Base-by-base conservation (phyloP, 2,888 invertebrate genomes). In the Coleophora deauratella region DNA sequence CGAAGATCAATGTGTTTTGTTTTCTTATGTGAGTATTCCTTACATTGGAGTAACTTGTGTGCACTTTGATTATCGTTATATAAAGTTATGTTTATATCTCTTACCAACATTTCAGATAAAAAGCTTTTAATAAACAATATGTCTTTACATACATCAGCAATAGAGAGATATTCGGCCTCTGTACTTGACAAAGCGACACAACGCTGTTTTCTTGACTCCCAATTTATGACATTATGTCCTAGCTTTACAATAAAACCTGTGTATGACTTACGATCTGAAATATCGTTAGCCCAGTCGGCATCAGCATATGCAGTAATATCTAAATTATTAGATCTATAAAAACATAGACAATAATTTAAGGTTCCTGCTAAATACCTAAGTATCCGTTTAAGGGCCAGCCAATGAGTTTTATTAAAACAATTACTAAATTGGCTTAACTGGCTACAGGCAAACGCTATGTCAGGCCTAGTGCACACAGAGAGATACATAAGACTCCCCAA, bases 401-500 rank as follows among this genome's bases (percentile, higher is more conserved):
- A 51, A 32, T 51, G 54, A 31, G 4, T 38, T 27, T 43, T 13
- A 43, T 37, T n/a, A n/a, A n/a, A n/a, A n/a, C n/a, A n/a, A n/a
- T n/a, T n/a, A n/a, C n/a, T n/a, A n/a, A n/a, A n/a, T n/a, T n/a
- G n/a, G n/a, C n/a, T n/a, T n/a, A n/a, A n/a, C n/a, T n/a, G n/a
- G n/a, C n/a, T n/a, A n/a, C 33, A 46, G 21, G 46, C 31, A 47
- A 36, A 48, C 1, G 47, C 36, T 13, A 51, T 54, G 12, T 54
- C 47, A 15, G 47, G 51, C 30, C 50, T 35, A 6, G 54, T 46
- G 11, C 40, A 34, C 9, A 49, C 44, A 27, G 46, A 37, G 13
- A 54, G 42, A 38, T 51, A 54, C 50, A 52, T 52, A 9, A 49
- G 33, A n/a, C 39, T 38, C 7, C 48, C 46, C 30, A 50, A 33